phyloP scores from a whole-genome alignment of 2,888 invertebrate species.

The Rutpela maculata region DNA sequence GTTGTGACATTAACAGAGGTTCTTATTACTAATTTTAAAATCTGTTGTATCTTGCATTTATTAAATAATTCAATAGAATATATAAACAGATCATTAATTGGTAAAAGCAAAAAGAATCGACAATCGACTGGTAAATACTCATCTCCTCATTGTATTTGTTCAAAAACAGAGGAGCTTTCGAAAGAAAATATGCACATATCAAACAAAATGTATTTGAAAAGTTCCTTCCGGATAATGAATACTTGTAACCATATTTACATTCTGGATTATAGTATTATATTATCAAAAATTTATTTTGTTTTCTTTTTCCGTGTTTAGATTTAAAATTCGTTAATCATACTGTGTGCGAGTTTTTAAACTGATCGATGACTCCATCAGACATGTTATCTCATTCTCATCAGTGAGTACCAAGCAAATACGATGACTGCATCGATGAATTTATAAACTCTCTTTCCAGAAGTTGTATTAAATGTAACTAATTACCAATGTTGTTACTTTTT shows the following conservation, averaged over 20 bases:
- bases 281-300: neutral
- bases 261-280: neutral
- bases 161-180: too few species aligned
- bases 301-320: neutral
- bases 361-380: neutral
- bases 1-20: too few species aligned
- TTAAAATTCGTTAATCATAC: neutral
- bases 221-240: neutral
- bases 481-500: slow-evolving; percentile 38
- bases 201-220: neutral
- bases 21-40: too few species aligned
- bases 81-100: too few species aligned
- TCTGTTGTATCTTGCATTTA: too few species aligned
- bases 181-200: neutral
- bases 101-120: too few species aligned
- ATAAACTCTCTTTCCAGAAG: neutral
- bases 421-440: neutral
- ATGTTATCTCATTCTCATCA: neutral
- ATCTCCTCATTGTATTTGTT: too few species aligned
- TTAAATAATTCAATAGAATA: too few species aligned
- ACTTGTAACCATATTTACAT: neutral
- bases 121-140: too few species aligned
- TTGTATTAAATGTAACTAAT: slow-evolving; percentile 1
- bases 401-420: neutral
- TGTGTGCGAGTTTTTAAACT: neutral